A percentile compares a stretch with the other conserved stretches of the same genome.
phyloP scores from a whole-genome alignment of 37 sponge, comb jelly and placozoan genomes.

The Tethya wilhelma region DNA sequence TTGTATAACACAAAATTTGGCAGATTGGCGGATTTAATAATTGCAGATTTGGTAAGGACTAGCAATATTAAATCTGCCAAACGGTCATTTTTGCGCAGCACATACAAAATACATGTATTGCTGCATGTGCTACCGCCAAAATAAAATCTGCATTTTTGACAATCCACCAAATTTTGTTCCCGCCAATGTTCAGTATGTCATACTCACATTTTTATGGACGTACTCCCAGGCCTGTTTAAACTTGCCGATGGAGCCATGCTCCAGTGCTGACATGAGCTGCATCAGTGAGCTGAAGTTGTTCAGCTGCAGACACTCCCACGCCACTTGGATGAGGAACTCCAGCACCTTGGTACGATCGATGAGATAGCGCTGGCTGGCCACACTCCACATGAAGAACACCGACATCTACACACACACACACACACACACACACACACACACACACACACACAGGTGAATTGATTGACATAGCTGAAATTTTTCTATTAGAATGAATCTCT shows the following conservation, averaged over 20 bases:
- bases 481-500: neutral
- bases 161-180: neutral
- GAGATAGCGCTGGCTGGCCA: slow-evolving; percentile 33
- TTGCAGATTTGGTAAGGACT: no score
- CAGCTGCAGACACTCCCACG: slow-evolving; percentile 36
- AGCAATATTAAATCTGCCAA: no score
- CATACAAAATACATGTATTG: neutral
- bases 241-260: slow-evolving; percentile 34
- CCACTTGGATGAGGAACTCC: slow-evolving; percentile 42
- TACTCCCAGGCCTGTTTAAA: slow-evolving; percentile 52
- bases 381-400: slow-evolving; percentile 66
- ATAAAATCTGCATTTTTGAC: neutral
- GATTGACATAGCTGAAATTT: neutral
- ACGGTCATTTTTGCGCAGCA: no score
- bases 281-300: slow-evolving; percentile 62
- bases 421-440: slow-evolving; percentile 38
- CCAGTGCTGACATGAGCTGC: slow-evolving; percentile 62
- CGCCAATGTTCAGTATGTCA: neutral
- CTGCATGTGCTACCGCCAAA: neutral
- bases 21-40: no score
- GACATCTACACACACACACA: slow-evolving; percentile 57
- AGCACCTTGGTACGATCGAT: slow-evolving; percentile 35
- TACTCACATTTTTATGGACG: slow-evolving; percentile 25
- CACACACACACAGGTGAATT: neutral
- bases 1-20: neutral